phyloP scores from a whole-genome alignment of 2,888 invertebrate species.

The Pomacea canaliculata region DNA sequence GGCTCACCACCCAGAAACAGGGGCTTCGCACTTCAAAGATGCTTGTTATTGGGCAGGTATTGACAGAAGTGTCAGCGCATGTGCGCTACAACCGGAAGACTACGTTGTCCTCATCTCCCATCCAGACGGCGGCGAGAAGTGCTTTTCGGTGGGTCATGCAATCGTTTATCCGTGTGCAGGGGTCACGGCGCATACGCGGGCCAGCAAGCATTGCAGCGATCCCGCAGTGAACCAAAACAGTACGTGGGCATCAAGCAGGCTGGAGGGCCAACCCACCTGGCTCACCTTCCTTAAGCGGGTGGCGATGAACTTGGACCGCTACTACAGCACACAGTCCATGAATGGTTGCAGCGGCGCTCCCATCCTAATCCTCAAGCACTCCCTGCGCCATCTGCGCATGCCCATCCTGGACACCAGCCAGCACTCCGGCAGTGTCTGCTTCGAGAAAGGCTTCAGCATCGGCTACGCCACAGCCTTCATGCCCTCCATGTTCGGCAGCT shows the following conservation, averaged over 20 bases:
- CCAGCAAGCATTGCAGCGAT: not conserved
- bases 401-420: conserved; percentile 18
- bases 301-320: conserved; percentile 1
- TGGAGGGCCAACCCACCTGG: no score
- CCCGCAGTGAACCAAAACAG: no score
- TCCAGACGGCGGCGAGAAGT: conserved; percentile 12
- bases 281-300: conserved; percentile 6
- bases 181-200: not conserved
- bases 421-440: conserved; percentile 20
- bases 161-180: not conserved
- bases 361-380: conserved; percentile 12
- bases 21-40: no score
- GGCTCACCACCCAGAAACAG: no score
- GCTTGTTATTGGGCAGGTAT: no score
- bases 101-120: conserved; percentile 13
- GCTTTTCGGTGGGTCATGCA: conserved; percentile 13
- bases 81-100: conserved; percentile 2
- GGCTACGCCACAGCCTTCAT: conserved; percentile 19
- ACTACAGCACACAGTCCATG: conserved; percentile 12
- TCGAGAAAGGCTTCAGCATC: conserved; percentile 9
- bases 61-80: no score
- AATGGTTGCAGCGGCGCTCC: conserved; percentile 20
- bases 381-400: not conserved
- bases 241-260: no score
- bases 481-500: not conserved